Evolutionary conservation across 1,140 invertebrate species (phyloP).

Genomic region (Drosophila virilis): DNA sequence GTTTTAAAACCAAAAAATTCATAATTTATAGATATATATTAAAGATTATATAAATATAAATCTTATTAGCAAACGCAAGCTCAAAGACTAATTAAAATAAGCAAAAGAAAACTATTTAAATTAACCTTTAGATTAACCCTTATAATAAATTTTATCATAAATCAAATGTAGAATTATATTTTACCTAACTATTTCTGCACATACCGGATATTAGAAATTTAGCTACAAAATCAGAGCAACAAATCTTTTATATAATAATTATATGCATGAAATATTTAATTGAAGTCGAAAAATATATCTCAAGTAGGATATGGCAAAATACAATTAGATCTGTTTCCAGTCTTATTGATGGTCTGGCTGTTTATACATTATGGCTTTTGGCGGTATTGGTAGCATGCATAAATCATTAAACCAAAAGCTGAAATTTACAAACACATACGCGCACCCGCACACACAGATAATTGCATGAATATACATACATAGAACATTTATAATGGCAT

Average conservation of each 20-base stretch:
- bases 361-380: conserved; percentile 48
- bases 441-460: conserved; percentile 19
- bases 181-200: too few species aligned
- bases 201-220: too few species aligned
- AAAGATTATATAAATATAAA: too few species aligned
- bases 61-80: too few species aligned
- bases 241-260: background rate
- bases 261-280: conserved; percentile 18
- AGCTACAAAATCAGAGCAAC: too few species aligned
- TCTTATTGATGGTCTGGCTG: conserved; percentile 14
- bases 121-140: too few species aligned
- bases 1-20: too few species aligned
- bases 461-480: background rate
- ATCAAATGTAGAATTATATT: too few species aligned
- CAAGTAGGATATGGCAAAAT: conserved; percentile 53
- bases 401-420: conserved; percentile 73
- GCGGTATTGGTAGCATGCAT: conserved; percentile 50
- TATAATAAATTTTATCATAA: too few species aligned
- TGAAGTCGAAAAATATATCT: conserved; percentile 30
- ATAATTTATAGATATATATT: too few species aligned
- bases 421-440: conserved; percentile 59
- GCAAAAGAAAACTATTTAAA: too few species aligned
- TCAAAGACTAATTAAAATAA: too few species aligned
- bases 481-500: conserved; percentile 67
- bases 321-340: conserved; percentile 58